Conservation (phyloP, 92 coral and sea anemone genomes). For the Muricea muricata region DNA sequence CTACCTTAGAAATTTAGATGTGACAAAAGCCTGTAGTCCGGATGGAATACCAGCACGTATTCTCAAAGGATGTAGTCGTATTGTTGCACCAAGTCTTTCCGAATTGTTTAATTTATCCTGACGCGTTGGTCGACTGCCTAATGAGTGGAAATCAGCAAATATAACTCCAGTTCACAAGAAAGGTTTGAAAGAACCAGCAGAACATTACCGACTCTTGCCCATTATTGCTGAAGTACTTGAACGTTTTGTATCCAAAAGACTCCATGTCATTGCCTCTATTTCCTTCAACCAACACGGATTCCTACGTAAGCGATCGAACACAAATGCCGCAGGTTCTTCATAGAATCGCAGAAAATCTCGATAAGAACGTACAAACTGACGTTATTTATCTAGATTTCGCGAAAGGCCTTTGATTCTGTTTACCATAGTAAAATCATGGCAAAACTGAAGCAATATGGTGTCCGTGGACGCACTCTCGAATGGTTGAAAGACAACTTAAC, state of each 20-base stretch:
- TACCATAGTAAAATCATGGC: too few species aligned
- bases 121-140: conserved; percentile 16
- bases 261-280: background rate
- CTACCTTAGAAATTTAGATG: conserved; percentile 29
- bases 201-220: conserved; percentile 37
- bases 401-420: background rate
- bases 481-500: too few species aligned
- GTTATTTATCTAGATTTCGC: background rate
- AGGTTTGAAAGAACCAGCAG: conserved; percentile 36
- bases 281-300: conserved; percentile 17
- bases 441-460: too few species aligned
- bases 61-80: background rate
- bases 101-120: conserved; percentile 33
- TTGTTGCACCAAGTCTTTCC: conserved; percentile 35
- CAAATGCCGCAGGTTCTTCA: conserved; percentile 32
- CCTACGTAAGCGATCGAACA: conserved; percentile 14
- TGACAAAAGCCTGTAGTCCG: conserved; percentile 62
- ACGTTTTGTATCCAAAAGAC: conserved; percentile 27
- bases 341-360: conserved; percentile 8
- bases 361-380: background rate
- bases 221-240: conserved; percentile 25
- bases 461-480: too few species aligned
- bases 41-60: conserved; percentile 58
- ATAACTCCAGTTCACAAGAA: conserved; percentile 44
- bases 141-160: conserved; percentile 42